Evolutionary conservation across 2,113 vertebrate species (phyloP).

Genomic region (Mastomys natalensis): DNA sequence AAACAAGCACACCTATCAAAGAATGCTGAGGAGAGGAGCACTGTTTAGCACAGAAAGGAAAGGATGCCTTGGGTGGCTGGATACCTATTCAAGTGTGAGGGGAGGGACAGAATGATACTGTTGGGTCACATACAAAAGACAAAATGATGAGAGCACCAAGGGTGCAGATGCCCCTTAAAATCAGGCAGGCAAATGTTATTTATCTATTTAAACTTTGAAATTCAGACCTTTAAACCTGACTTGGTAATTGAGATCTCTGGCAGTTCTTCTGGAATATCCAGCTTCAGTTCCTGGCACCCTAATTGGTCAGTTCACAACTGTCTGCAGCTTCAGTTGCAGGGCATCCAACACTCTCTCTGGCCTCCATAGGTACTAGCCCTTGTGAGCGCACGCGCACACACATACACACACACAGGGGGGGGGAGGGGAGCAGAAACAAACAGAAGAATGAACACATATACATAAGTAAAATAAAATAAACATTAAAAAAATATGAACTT

Average conservation of each 20-base stretch:
- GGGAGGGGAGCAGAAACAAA: background rate
- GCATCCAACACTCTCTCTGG: background rate
- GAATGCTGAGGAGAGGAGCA: too few relatives aligned
- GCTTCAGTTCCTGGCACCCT: background rate
- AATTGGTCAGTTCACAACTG: background rate
- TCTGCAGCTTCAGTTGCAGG: background rate
- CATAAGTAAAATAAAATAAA: background rate
- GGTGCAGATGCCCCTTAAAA: background rate
- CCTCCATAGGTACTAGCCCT: background rate
- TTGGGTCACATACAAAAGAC: background rate
- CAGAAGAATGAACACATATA: background rate
- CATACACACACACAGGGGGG: background rate
- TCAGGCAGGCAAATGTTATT: background rate
- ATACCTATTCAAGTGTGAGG: background rate
- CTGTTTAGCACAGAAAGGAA: background rate
- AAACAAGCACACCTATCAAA: background rate
- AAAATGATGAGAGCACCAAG: background rate
- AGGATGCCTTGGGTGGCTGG: background rate
- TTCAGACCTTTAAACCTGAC: background rate
- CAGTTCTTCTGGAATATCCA: background rate
- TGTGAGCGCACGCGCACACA: background rate
- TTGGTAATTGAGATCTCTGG: background rate
- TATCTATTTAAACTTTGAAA: background rate
- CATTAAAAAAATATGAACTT: background rate
- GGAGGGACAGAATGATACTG: background rate